phyloP scores from a whole-genome alignment of 2,888 invertebrate species.

The Dryobota labecula region DNA sequence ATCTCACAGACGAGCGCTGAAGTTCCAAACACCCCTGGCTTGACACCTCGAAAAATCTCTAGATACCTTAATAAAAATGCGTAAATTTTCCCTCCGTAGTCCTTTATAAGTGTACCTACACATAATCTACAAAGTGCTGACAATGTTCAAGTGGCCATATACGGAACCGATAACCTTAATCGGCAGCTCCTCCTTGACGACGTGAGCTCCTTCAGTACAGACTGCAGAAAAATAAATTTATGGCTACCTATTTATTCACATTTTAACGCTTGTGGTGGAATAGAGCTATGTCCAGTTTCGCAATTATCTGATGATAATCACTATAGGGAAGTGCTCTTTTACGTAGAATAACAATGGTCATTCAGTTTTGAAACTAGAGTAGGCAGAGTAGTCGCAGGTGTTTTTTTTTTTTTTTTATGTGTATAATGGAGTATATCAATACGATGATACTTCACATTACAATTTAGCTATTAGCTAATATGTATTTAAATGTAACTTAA shows the following conservation, averaged over 20 bases:
- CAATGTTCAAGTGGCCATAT: constrained; percentile 65
- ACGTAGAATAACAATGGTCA: too few relatives aligned
- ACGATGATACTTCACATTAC: too few relatives aligned
- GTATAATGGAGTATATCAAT: too few relatives aligned
- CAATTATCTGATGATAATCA: too few relatives aligned
- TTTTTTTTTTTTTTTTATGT: too few relatives aligned
- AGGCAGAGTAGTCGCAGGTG: too few relatives aligned
- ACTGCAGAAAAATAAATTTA: constrained; percentile 24
- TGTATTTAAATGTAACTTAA: too few relatives aligned
- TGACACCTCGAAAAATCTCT: constrained; percentile 4
- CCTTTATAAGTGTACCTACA: constrained; percentile 37
- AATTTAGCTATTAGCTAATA: too few relatives aligned
- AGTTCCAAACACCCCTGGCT: not conserved
- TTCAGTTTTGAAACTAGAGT: too few relatives aligned
- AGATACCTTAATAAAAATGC: constrained; percentile 16
- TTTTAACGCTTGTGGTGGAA: not conserved
- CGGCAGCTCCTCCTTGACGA: constrained; percentile 59
- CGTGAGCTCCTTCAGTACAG: constrained; percentile 47
- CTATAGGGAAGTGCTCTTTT: too few relatives aligned
- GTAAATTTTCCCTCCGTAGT: constrained; percentile 25
- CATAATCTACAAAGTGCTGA: constrained; percentile 61
- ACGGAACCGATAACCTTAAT: constrained; percentile 69
- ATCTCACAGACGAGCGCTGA: not conserved
- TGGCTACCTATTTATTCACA: not conserved
- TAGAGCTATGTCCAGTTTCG: too few relatives aligned